phyloP scores from a whole-genome alignment of 2,113 vertebrate species.

The Ariopsis seemanni region DNA sequence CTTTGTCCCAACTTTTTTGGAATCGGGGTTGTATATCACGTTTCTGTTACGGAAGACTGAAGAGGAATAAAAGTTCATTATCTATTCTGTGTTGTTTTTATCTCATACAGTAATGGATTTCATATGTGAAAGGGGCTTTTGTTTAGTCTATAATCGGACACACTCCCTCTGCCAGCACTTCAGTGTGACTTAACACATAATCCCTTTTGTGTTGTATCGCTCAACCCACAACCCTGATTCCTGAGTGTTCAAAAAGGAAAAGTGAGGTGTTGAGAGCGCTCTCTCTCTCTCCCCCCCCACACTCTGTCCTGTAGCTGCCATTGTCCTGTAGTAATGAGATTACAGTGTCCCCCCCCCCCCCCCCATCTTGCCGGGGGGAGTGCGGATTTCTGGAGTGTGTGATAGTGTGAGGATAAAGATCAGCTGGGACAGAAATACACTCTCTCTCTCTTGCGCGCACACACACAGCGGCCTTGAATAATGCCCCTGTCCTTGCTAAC shows the following conservation, averaged over 20 bases:
- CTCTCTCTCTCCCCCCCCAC: neutral
- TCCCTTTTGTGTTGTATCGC: neutral
- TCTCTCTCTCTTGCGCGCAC: neutral
- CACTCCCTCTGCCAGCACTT: neutral
- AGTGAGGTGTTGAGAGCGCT: neutral
- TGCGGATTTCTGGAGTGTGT: constrained; percentile 73
- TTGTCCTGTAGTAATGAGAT: constrained; percentile 85
- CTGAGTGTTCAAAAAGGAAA: neutral
- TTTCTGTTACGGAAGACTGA: no score
- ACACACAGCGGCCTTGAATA: constrained; percentile 64
- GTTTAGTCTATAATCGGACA: neutral
- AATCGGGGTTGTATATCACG: no score
- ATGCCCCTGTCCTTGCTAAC: constrained; percentile 73
- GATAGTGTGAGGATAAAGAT: constrained; percentile 79
- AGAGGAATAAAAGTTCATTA: no score
- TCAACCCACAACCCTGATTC: neutral
- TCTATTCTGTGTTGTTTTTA: no score
- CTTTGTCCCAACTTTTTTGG: no score
- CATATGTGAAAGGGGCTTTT: neutral
- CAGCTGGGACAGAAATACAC: constrained; percentile 69
- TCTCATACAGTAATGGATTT: no score
- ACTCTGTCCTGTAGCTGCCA: constrained; percentile 62
- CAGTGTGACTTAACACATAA: neutral
- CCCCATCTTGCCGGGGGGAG: constrained; percentile 56
- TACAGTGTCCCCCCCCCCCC: constrained; percentile 63